phyloP scores from a whole-genome alignment of 2,113 vertebrate species.

The Hypomesus transpacificus region DNA sequence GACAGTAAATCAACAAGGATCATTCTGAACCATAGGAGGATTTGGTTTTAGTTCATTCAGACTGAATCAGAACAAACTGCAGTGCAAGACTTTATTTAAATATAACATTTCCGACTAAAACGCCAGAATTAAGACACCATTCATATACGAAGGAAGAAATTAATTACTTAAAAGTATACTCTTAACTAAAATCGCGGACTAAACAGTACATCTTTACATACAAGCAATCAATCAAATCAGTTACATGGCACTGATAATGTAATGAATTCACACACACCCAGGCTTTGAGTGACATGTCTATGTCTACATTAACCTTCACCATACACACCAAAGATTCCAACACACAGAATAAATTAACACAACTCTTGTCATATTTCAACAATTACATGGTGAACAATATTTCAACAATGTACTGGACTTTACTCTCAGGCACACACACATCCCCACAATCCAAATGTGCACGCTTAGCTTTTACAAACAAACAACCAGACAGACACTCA shows the following conservation, averaged over 20 bases:
- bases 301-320: conserved; percentile 3
- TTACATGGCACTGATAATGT: conserved; percentile 23
- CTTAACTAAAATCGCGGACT: conserved; percentile 42
- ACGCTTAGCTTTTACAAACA: not conserved
- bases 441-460: conserved; percentile 3
- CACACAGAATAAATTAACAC: conserved; percentile 59
- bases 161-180: conserved; percentile 44
- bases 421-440: not conserved
- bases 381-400: not conserved
- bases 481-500: not conserved
- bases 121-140: conserved; percentile 64
- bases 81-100: conserved; percentile 59
- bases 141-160: conserved; percentile 49
- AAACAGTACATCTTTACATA: conserved; percentile 56
- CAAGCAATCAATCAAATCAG: conserved; percentile 29
- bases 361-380: conserved; percentile 13
- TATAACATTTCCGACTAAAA: conserved; percentile 75
- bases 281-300: conserved; percentile 3
- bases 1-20: not conserved
- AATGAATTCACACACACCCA: conserved; percentile 7
- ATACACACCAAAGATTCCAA: conserved; percentile 38
- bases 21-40: not conserved
- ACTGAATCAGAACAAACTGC: not conserved
- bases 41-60: not conserved
- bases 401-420: not conserved